Evolutionary conservation across 2,797 vertebrate genomes (phyloP), one percentile per base, ranked within the genome.

Genomic region (Natrix natrix): DNA sequence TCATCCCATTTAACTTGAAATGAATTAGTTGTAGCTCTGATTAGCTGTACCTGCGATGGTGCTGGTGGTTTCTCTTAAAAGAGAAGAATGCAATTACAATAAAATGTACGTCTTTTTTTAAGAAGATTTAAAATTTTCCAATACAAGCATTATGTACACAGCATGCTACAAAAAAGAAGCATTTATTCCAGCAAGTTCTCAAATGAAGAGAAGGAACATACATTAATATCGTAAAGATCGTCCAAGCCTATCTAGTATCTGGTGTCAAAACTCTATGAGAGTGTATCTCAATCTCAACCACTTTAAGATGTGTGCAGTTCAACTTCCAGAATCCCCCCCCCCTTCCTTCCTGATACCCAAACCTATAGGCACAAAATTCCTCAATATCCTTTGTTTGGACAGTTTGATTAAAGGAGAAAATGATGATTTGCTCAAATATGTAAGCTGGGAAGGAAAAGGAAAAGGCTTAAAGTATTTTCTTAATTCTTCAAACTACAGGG

Each of bases 1-100:
- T 99, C 99, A 96, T 99, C 98, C 99, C 99, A 99, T 5, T 99
- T 99, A 90, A 99, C 97, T 3, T 99, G 99, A 56, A 99, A 99
- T 96, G 99, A 98, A 95, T 97, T 98, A 95, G 99, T 98, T 4
- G 99, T 99, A 93, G 99, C 99, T 97, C 98, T 98, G 63, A 99
- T 98, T 92, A 99, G 97, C 48, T 99, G 97, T 91, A 99, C 99
- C 16, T 98, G 98, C 48, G 98, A 98, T 4, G 99, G 99, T 20
- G 97, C 97, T 0, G 98, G 96, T 8, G 99, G 99, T 91, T 97
- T 98, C 94, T 99, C 99, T 93, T 99, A 96, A 91, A 96, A 91
- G 95, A 94, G 91, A 96, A 74, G 90, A 93, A 90, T 2, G 93
- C 94, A 95, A 61, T 95, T 86, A 89, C n/a, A 54, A 94, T 56